Conservation (phyloP, 2,113 vertebrate genomes). For the Phocoena phocoena region DNA sequence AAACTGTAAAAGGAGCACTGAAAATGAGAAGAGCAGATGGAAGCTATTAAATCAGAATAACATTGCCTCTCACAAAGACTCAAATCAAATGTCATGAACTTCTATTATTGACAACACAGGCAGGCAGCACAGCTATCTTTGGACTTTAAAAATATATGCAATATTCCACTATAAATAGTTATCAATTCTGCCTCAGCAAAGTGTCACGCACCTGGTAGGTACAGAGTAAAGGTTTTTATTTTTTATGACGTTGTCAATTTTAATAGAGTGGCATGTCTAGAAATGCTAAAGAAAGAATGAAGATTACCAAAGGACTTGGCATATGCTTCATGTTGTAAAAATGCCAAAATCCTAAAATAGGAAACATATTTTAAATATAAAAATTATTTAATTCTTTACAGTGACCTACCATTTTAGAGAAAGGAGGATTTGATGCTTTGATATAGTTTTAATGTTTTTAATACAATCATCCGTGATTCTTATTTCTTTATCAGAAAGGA, state of each 20-base stretch:
- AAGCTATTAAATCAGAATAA: constrained; percentile 73
- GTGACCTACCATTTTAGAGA: background rate
- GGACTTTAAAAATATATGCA: constrained; percentile 74
- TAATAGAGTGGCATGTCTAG: constrained; percentile 34
- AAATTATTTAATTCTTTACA: background rate
- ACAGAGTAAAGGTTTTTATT: constrained; percentile 25
- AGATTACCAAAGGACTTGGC: background rate
- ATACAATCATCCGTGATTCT: background rate
- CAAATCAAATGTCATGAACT: constrained; percentile 78
- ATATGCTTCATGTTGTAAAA: constrained; percentile 9
- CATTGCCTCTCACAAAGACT: constrained; percentile 67
- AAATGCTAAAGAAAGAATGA: constrained; percentile 32
- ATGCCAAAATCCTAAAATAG: background rate
- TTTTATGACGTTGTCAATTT: constrained; percentile 56
- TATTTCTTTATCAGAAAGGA: constrained; percentile 50
- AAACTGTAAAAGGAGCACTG: constrained; percentile 72
- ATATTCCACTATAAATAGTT: constrained; percentile 69
- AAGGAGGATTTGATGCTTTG: background rate
- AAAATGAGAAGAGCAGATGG: constrained; percentile 52
- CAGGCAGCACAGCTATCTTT: constrained; percentile 72
- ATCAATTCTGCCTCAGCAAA: constrained; percentile 67
- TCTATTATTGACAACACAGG: constrained; percentile 74
- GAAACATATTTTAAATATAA: background rate
- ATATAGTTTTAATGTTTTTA: background rate
- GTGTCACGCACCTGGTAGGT: constrained; percentile 65